These are phyloP conservation scores for Trichogramma evanescens DNA, from an alignment of 2,888 invertebrate genomes.

Conservation along the genomic window DNA sequence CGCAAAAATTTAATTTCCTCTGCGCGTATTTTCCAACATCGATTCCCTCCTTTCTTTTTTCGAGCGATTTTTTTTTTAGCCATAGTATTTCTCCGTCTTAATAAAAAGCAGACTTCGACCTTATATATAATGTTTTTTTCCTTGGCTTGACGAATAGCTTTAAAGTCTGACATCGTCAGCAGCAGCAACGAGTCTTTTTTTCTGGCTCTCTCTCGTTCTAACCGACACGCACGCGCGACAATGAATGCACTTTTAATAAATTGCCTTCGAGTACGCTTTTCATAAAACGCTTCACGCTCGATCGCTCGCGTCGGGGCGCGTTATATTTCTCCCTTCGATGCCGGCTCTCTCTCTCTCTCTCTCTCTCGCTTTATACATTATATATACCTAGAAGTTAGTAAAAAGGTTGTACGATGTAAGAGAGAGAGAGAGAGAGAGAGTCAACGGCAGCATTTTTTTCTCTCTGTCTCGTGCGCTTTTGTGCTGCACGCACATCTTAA, in stretches of 20 bases:
- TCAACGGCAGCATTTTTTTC: constrained; percentile 3
- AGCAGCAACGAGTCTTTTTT: constrained; percentile 11
- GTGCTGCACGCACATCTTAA: too few species aligned
- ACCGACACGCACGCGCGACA: constrained; percentile 27
- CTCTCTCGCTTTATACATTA: too few species aligned
- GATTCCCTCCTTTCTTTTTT: constrained; percentile 6
- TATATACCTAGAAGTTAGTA: too few species aligned
- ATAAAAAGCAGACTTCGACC: constrained; percentile 8
- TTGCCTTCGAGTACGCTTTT: constrained; percentile 35
- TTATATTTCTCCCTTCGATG: constrained; percentile 8
- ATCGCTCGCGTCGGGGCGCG: constrained; percentile 9
- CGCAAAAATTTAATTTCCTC: constrained; percentile 18
- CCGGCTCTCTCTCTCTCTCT: too few species aligned
- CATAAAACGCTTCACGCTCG: constrained; percentile 26
- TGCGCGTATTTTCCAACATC: constrained; percentile 2
- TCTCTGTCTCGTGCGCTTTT: background rate
- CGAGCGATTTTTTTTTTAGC: constrained; percentile 14
- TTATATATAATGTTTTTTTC: background rate
- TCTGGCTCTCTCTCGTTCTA: background rate
- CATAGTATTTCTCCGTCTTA: constrained; percentile 5
- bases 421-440: background rate
- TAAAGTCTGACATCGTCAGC: constrained; percentile 35
- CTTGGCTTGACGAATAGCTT: constrained; percentile 19
- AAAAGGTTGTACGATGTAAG: background rate
- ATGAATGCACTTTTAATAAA: constrained; percentile 45